Evolutionary conservation across 2,888 invertebrate genomes (phyloP), one percentile per base, ranked within the genome.

Genomic region (Idaea straminata): DNA sequence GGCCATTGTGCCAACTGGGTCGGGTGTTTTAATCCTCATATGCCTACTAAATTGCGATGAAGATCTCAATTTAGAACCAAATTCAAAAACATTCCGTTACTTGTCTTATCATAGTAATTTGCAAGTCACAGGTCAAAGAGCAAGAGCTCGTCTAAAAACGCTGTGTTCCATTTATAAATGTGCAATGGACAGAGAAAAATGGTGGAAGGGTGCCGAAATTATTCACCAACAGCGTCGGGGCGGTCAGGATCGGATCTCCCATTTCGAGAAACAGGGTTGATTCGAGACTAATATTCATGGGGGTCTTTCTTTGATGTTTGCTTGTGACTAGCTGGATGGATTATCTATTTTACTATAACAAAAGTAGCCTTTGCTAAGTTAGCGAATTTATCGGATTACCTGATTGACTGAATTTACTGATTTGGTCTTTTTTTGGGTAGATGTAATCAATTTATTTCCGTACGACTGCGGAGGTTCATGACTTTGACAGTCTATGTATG

Each of bases 131-230:
- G 57, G 47, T 47, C 47, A 47, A 5, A 47, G 47, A 63, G 63
- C 62, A 63, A 64, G 66, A 67, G 71, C 69, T 69, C 67, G 69
- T 68, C 72, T 62, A 72, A 72, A 71, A 71, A 63, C 69, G 61
- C 67, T 63, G 59, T 62, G 63, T 68, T 62, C 69, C 60, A 64
- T 71, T 73, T 74, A 69, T 25, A 25, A n/a, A 25, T 70, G 68
- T 68, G 74, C 69, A 66, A 67, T 69, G 70, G 69, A 72, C 69
- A 72, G 72, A 59, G 75, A 71, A 72, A 74, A 71, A 72, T 68
- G 72, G 71, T 62, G 68, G 67, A 63, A 69, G 71, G 69, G 67
- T 62, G 62, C 62, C 64, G 66, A 66, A 65, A 64, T 62, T 65
- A 72, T 70, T 70, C 66, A 68, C 68, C 62, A 61, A 47, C 47